Evolutionary conservation across 2,888 invertebrate genomes (phyloP).

Genomic region (Anagyrus pseudococci): DNA sequence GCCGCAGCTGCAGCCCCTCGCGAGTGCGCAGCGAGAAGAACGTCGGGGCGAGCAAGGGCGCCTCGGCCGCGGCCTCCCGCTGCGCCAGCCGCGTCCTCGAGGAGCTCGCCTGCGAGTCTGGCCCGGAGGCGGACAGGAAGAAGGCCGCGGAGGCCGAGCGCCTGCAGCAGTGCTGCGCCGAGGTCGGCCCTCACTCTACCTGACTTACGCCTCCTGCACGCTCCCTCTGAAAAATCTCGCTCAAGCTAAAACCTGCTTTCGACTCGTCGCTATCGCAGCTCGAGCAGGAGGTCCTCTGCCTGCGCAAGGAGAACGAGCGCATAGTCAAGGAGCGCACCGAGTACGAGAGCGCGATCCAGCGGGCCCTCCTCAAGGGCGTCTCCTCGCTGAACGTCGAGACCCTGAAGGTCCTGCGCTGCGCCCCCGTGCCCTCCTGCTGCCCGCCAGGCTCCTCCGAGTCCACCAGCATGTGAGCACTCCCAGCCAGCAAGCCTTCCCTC

Average conservation of each 20-base stretch:
- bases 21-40: constrained; percentile 6
- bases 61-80: neutral
- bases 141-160: constrained; percentile 22
- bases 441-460: constrained; percentile 7
- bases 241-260: neutral
- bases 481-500: neutral
- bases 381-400: constrained; percentile 56
- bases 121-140: neutral
- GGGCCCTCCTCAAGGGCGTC: constrained; percentile 55
- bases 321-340: constrained; percentile 53
- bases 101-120: neutral
- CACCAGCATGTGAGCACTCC: constrained; percentile 18
- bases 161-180: constrained; percentile 13
- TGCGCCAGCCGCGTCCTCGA: neutral
- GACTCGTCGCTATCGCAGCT: constrained; percentile 42
- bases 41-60: neutral
- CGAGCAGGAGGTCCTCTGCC: constrained; percentile 47
- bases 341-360: constrained; percentile 56
- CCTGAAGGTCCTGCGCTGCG: constrained; percentile 47
- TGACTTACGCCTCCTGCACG: too few relatives aligned
- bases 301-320: constrained; percentile 53
- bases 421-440: constrained; percentile 45
- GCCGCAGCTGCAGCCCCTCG: neutral
- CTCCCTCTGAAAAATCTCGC: neutral
- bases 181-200: too few relatives aligned